Evolutionary conservation across 2,797 vertebrate species (phyloP).

Genomic region (Scomberomorus guttatus): DNA sequence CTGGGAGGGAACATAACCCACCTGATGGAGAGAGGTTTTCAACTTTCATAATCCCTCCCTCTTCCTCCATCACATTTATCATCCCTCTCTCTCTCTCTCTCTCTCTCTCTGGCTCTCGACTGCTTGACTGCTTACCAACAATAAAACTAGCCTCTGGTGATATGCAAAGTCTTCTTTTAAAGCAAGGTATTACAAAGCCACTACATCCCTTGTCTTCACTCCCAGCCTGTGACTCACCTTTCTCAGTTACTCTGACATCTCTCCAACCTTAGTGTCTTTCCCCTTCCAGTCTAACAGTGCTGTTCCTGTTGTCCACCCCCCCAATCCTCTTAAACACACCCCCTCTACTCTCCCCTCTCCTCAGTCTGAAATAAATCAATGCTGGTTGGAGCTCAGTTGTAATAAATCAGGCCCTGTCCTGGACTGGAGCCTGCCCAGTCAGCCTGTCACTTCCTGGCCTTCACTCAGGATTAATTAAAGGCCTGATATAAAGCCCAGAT

Average conservation of each 20-base stretch:
- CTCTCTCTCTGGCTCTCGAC: background rate
- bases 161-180: slow-evolving; percentile 36
- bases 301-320: slow-evolving; percentile 86
- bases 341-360: slow-evolving; percentile 73
- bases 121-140: slow-evolving; percentile 41
- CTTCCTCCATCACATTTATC: slow-evolving; percentile 71
- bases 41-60: slow-evolving; percentile 61
- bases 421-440: slow-evolving; percentile 99
- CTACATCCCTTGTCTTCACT: slow-evolving; percentile 38
- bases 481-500: slow-evolving; percentile 99
- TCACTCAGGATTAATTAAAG: slow-evolving; percentile 99
- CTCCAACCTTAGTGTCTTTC: slow-evolving; percentile 72
- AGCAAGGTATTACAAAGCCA: slow-evolving; percentile 37
- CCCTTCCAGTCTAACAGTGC: slow-evolving; percentile 85
- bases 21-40: slow-evolving; percentile 74
- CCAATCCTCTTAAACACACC: slow-evolving; percentile 72
- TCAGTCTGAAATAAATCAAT: slow-evolving; percentile 98
- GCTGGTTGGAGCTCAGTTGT: slow-evolving; percentile 94
- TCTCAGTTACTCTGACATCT: slow-evolving; percentile 46
- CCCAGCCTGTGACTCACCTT: slow-evolving; percentile 57
- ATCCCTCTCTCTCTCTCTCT: slow-evolving; percentile 28
- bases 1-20: slow-evolving; percentile 76
- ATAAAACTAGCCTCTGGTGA: slow-evolving; percentile 21
- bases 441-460: slow-evolving; percentile 98
- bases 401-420: slow-evolving; percentile 99